Conservation (phyloP, 1,140 invertebrate species). For the Drosophila orosa region DNA sequence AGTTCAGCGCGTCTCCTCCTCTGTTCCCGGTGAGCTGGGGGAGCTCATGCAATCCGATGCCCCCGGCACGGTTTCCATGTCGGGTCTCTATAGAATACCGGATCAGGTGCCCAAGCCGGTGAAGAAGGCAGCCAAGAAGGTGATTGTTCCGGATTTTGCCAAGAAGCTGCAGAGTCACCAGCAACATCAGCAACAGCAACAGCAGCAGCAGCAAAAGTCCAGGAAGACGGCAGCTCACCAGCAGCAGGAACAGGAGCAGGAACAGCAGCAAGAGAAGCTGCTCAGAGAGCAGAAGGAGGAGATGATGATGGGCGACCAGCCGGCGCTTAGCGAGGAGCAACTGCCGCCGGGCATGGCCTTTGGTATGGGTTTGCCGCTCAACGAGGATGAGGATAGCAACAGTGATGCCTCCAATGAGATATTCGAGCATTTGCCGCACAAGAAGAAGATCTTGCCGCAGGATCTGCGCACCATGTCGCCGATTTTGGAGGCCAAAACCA, state of each 20-base stretch:
- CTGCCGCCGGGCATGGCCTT: slow-evolving; percentile 27
- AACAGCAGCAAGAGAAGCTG: slow-evolving; percentile 3
- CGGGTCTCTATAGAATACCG: slow-evolving; percentile 52
- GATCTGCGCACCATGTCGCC: slow-evolving; percentile 68
- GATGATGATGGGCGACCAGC: slow-evolving; percentile 83
- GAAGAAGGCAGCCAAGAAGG: slow-evolving; percentile 78
- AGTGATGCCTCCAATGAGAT: slow-evolving; percentile 77
- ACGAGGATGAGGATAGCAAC: slow-evolving; percentile 50
- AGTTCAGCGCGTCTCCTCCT: slow-evolving; percentile 2
- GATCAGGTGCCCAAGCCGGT: slow-evolving; percentile 76
- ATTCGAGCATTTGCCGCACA: slow-evolving; percentile 74
- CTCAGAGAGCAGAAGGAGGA: slow-evolving; percentile 49
- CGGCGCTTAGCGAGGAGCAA: slow-evolving; percentile 60
- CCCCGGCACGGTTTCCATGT: slow-evolving; percentile 29
- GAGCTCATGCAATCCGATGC: slow-evolving; percentile 74
- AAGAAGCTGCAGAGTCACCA: slow-evolving; percentile 48
- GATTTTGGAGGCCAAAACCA: slow-evolving; percentile 39
- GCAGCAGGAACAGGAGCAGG: slow-evolving; percentile 36
- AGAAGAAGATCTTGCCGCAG: slow-evolving; percentile 72
- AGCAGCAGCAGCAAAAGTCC: slow-evolving; percentile 23
- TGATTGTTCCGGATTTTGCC: slow-evolving; percentile 43
- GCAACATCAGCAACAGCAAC: slow-evolving; percentile 41
- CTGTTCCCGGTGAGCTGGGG: slow-evolving; percentile 59
- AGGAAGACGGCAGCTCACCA: slow-evolving; percentile 15
- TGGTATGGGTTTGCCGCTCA: neutral